Evolutionary conservation across 2,888 invertebrate genomes (phyloP), one percentile per base, ranked within the genome.

Genomic region (Dynastes maya): DNA sequence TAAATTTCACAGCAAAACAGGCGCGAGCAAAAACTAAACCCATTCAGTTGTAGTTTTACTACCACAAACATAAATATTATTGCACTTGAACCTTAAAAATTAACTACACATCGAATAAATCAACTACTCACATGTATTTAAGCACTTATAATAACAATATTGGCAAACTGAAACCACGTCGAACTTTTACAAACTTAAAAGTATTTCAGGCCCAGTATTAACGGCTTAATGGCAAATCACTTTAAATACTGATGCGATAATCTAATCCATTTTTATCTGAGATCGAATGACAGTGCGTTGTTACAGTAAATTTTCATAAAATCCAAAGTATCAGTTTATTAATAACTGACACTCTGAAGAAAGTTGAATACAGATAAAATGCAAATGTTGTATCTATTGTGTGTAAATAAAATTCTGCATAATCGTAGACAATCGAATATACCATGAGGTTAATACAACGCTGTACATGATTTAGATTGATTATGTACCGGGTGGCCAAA

Each of bases 231-330:
- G 22, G 9, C 27, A 29, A 63, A 63, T 32, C 27, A 22, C 63
- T 11, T 29, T 32, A 63, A 63, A 58, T 58, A 58, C 55, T 27
- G 55, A 58, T 58, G 22, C 8, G 27, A 63, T 63, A 61, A 55
- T 29, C 27, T 61, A 63, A 63, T 63, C 63, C 63, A 13, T n/a
- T 63, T 63, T 63, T 63, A 63, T 63, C 63, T 63, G 22, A 58
- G 13, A 16, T 22, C 55, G 55, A 58, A 58, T 58, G 6, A 58
- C 22, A n/a, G n/a, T 55, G n/a, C 16, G 55, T 16, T 55, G 13
- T 1, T 55, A 55, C 22, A 55, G 55, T 55, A 55, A 55, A 22
- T 16, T 45, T 45, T 1, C 1, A 45, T 45, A 45, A 45, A 45
- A 11, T 8, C 11, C 45, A 8, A 45, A 2, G 45, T 45, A 45